A percentile compares a stretch with the other conserved stretches of the same genome.
phyloP scores from a whole-genome alignment of 2,888 invertebrate species.

The Ptycholaimellus sp. region DNA sequence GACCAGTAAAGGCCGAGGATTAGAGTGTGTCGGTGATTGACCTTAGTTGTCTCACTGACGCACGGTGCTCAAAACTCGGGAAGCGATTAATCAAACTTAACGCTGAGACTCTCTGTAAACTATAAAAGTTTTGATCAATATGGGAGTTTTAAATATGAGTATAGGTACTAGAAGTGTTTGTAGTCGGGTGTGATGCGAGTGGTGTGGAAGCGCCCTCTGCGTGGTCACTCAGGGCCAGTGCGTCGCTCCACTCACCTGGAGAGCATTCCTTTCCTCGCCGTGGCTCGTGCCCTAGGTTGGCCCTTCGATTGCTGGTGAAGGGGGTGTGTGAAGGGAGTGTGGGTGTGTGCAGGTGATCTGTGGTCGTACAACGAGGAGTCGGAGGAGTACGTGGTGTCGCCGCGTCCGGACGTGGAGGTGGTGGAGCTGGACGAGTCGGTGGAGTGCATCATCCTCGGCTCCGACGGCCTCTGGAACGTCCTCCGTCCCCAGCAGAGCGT shows the following conservation, averaged over 20 bases:
- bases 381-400: slow-evolving; percentile 83
- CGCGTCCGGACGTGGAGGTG: slow-evolving; percentile 78
- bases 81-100: not conserved
- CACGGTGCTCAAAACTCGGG: not conserved
- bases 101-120: no score
- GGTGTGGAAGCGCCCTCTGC: slow-evolving; percentile 77
- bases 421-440: slow-evolving; percentile 38
- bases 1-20: not conserved
- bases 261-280: slow-evolving; percentile 80
- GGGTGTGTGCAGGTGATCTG: slow-evolving; percentile 44
- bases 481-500: slow-evolving; percentile 58
- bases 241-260: slow-evolving; percentile 66
- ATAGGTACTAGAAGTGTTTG: slow-evolving; percentile 32
- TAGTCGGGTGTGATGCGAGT: slow-evolving; percentile 72
- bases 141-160: slow-evolving; percentile 14
- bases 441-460: slow-evolving; percentile 66
- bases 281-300: slow-evolving; percentile 63
- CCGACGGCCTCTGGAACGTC: slow-evolving; percentile 93
- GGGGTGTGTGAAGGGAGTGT: not conserved
- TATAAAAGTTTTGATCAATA: slow-evolving; percentile 1
- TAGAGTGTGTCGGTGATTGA: not conserved
- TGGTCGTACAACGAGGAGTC: slow-evolving; percentile 84
- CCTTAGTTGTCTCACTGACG: not conserved
- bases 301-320: not conserved
- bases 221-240: slow-evolving; percentile 61